Evolutionary conservation across 2,113 vertebrate genomes (phyloP).

Genomic region (Platichthys flesus): DNA sequence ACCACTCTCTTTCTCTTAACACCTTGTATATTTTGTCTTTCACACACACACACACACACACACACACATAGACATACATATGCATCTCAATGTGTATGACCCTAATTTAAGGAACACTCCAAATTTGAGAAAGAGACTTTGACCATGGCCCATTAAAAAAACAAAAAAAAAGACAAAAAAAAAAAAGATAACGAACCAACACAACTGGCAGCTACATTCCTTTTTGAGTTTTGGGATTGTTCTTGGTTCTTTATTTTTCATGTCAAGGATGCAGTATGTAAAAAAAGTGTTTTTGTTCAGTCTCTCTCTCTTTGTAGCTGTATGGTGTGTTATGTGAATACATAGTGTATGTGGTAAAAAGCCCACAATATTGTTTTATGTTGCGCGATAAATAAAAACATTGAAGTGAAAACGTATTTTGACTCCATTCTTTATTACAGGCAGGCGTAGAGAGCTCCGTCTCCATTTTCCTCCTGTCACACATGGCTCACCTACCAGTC

Average conservation of each 20-base stretch:
- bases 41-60: slow-evolving; percentile 48
- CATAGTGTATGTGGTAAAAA: slow-evolving; percentile 87
- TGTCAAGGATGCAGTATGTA: slow-evolving; percentile 89
- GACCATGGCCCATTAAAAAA: slow-evolving; percentile 47
- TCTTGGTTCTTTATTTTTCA: slow-evolving; percentile 82
- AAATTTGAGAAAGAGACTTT: slow-evolving; percentile 52
- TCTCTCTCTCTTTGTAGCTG: slow-evolving; percentile 88
- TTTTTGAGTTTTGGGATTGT: slow-evolving; percentile 82
- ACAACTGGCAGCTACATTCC: slow-evolving; percentile 88
- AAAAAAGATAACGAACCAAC: slow-evolving; percentile 66
- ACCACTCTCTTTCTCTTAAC: slow-evolving; percentile 47
- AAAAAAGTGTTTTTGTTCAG: slow-evolving; percentile 84
- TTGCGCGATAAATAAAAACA: slow-evolving; percentile 85
- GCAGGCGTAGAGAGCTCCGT: too few relatives aligned
- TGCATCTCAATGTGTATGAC: slow-evolving; percentile 63
- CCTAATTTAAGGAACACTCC: slow-evolving; percentile 54
- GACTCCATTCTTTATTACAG: background rate
- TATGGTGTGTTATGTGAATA: slow-evolving; percentile 89
- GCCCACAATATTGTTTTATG: slow-evolving; percentile 88
- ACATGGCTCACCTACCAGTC: too few relatives aligned
- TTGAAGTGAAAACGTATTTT: slow-evolving; percentile 75
- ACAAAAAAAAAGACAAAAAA: background rate
- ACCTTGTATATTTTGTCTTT: slow-evolving; percentile 71
- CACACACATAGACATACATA: slow-evolving; percentile 44
- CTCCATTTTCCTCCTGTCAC: too few relatives aligned